These are phyloP conservation scores for Orestias chungarensis DNA, from an alignment of 2,797 vertebrate genomes.

Conservation along the genomic window DNA sequence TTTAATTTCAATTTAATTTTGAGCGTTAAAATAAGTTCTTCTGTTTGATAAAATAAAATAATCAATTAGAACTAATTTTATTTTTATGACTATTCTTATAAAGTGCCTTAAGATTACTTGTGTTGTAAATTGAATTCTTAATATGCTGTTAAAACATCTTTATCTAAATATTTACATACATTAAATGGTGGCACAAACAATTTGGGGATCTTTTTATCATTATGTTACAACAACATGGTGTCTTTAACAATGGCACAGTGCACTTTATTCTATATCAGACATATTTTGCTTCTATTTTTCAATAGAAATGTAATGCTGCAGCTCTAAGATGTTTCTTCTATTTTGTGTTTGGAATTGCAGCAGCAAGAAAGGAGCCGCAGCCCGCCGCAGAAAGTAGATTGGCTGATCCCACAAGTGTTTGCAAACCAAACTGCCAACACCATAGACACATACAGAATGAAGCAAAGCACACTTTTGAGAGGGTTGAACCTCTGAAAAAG, in stretches of 20 bases:
- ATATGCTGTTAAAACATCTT: neutral
- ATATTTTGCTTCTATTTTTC: neutral
- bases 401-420: constrained; percentile 24
- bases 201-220: neutral
- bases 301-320: neutral
- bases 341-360: constrained; percentile 72
- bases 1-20: too few species aligned
- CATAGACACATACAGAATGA: constrained; percentile 60
- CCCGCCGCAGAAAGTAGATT: constrained; percentile 93
- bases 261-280: neutral
- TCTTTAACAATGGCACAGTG: neutral
- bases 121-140: too few species aligned
- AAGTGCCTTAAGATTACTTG: too few species aligned
- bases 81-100: too few species aligned
- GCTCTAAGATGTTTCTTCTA: constrained; percentile 35
- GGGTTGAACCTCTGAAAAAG: constrained; percentile 56
- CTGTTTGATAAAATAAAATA: too few species aligned
- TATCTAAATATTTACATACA: neutral
- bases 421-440: constrained; percentile 52
- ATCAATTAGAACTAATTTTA: too few species aligned
- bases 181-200: neutral
- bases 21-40: too few species aligned
- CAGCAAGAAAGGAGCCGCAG: constrained; percentile 93
- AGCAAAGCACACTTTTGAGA: constrained; percentile 48
- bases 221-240: neutral